Conservation (phyloP, 1,140 invertebrate species). For the Chionoecetes opilio region DNA sequence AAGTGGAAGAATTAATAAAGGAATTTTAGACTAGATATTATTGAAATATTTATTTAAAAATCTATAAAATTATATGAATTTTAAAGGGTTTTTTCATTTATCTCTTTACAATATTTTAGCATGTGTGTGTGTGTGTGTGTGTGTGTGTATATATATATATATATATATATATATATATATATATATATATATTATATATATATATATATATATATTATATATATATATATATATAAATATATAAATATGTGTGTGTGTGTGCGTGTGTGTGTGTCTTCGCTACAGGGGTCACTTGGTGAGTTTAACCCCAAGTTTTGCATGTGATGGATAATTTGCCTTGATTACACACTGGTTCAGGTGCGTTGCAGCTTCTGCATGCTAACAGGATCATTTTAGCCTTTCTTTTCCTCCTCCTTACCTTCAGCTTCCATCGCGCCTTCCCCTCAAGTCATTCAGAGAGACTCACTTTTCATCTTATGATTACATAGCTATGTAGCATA, state of each 20-base stretch:
- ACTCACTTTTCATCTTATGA: too few relatives aligned
- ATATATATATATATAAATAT: too few relatives aligned
- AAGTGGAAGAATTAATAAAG: too few relatives aligned
- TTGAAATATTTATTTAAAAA: too few relatives aligned
- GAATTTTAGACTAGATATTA: too few relatives aligned
- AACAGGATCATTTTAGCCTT: neutral
- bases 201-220: too few relatives aligned
- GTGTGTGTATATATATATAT: too few relatives aligned
- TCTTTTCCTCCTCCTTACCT: neutral
- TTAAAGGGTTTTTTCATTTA: too few relatives aligned
- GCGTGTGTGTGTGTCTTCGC: neutral
- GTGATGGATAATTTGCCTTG: neutral
- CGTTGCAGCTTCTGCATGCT: neutral
- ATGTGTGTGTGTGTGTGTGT: too few relatives aligned
- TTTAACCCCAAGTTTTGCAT: neutral
- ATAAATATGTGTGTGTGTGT: neutral
- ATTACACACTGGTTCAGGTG: neutral
- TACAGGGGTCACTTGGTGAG: neutral
- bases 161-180: neutral
- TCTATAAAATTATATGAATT: too few relatives aligned
- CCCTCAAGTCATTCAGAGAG: neutral
- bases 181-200: neutral
- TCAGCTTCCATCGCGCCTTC: neutral
- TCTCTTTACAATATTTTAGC: too few relatives aligned
- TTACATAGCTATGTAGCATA: too few relatives aligned